Evolutionary conservation across 2,888 invertebrate species (phyloP), one percentile per base, ranked within the genome.

Genomic region (Philhelius pedissequus): DNA sequence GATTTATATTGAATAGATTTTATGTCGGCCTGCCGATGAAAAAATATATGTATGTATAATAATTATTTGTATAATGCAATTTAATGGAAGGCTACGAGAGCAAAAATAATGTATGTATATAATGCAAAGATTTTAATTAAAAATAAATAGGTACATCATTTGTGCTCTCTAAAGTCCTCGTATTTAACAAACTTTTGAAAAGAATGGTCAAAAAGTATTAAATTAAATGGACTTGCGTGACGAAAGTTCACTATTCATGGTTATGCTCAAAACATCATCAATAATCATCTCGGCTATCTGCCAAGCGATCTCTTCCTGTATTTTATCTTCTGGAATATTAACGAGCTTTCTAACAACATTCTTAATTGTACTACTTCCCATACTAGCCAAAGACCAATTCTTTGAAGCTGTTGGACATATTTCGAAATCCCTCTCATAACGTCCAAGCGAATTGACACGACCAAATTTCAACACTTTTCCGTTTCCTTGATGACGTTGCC

Each of bases 221-320:
- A 56, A 60, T 22, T 48, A 64, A 32, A 64, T 48, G 7, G 64
- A 64, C 27, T 64, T 64, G 7, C 48, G 30, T 32, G 64, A 48
- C n/a, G 48, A 48, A n/a, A 22, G n/a, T 2, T 48, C 64, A 32
- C 22, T 30, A 22, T 45, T 84, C 84, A 84, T 84, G 68, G 97
- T 98, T 89, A 98, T 93, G 91, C 94, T 96, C 48, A 97, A 98
- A 80, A 99, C 96, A 93, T 98, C 98, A 92, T 96, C 97, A 50
- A 99, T 96, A 89, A 99, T 99, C 96, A 98, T 98, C 92, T 97
- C 97, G 27, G 99, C 98, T 86, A 98, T 96, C 92, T 98, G 97
- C 96, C 98, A 97, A 5, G 99, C 99, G 94, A 98, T 95, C 91
- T 98, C 98, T 92, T 99, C 98, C 92, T 98, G 96, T 58, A 95